Evolutionary conservation across 2,888 invertebrate species (phyloP).

Genomic region (Lampropteryx suffumata): DNA sequence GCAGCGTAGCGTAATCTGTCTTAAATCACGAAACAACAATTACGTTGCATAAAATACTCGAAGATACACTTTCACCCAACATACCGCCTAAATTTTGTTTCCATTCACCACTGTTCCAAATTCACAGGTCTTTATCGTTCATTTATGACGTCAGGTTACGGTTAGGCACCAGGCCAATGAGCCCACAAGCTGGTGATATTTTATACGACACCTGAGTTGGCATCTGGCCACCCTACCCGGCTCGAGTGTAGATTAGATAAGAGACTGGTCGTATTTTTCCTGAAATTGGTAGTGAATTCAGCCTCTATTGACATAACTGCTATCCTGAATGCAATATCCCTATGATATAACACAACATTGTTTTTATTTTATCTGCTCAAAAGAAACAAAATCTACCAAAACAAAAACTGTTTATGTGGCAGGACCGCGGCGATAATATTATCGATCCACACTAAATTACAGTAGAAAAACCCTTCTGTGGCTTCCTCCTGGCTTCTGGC

Average conservation of each 20-base stretch:
- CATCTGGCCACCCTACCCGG: conserved; percentile 17
- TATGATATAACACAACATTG: too few relatives aligned
- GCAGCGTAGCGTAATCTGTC: too few relatives aligned
- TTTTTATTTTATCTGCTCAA: too few relatives aligned
- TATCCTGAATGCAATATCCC: too few relatives aligned
- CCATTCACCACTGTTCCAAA: background rate
- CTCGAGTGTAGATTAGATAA: conserved; percentile 15
- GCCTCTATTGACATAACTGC: too few relatives aligned
- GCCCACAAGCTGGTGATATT: conserved; percentile 12
- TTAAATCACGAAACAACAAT: too few relatives aligned
- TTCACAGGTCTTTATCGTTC: background rate
- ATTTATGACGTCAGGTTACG: conserved; percentile 6
- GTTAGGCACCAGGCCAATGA: conserved; percentile 10
- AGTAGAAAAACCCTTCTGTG: conserved; percentile 38
- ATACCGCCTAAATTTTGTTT: background rate
- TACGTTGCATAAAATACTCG: too few relatives aligned
- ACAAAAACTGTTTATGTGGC: conserved; percentile 18
- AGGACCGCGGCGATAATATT: conserved; percentile 30
- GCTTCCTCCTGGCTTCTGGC: conserved; percentile 32
- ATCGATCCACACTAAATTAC: conserved; percentile 35
- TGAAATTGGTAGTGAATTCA: background rate
- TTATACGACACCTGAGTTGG: conserved; percentile 19
- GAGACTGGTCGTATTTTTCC: conserved; percentile 8
- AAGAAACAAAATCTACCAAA: too few relatives aligned
- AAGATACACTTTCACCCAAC: too few relatives aligned